These are phyloP conservation scores for Conus ventricosus DNA, from an alignment of 1,140 invertebrate genomes.

Conservation along the genomic window DNA sequence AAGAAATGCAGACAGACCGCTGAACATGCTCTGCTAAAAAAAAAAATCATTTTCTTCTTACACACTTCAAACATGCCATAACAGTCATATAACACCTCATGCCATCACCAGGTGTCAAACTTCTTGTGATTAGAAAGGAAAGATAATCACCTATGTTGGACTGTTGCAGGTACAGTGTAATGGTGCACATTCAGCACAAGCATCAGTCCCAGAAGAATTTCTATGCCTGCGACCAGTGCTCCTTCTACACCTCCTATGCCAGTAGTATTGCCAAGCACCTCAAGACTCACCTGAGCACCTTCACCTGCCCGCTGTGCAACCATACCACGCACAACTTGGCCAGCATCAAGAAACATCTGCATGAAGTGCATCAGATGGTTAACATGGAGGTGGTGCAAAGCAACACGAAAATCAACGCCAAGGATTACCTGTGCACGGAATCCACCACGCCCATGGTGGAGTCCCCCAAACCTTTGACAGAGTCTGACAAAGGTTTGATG, in stretches of 20 bases:
- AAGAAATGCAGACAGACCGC: no score
- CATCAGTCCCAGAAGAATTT: constrained; percentile 20
- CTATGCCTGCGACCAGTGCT: constrained; percentile 30
- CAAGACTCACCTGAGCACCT: constrained; percentile 16
- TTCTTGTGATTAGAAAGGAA: no score
- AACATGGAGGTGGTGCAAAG: constrained; percentile 3
- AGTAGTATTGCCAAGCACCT: constrained; percentile 21
- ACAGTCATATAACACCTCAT: no score
- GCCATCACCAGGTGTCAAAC: no score
- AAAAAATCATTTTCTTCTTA: no score
- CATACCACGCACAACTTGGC: not conserved
- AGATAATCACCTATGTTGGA: no score
- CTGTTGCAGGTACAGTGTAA: not conserved
- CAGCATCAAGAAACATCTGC: constrained; percentile 13
- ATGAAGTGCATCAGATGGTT: constrained; percentile 1
- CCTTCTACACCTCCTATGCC: constrained; percentile 27
- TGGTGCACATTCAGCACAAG: constrained; percentile 23
- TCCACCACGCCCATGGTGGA: not conserved
- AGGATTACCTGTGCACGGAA: constrained; percentile 16
- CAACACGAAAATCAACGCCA: constrained; percentile 10
- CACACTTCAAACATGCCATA: no score
- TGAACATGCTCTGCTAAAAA: no score
- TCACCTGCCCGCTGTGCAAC: constrained; percentile 26
- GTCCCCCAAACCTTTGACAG: not conserved
- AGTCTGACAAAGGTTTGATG: not conserved